Conservation (phyloP, 2,888 invertebrate species). For the Tanypteryx hageni region DNA sequence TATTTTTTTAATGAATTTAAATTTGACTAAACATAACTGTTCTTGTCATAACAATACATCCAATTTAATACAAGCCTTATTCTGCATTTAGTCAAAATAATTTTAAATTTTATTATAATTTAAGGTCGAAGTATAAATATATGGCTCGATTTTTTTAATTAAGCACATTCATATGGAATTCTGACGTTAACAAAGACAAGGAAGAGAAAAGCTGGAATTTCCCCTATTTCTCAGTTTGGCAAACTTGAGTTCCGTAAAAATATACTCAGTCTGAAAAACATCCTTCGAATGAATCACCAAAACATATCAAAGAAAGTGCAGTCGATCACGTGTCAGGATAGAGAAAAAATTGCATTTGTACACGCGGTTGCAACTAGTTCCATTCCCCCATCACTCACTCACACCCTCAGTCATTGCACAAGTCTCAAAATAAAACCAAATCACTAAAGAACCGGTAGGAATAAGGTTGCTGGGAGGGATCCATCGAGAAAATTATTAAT, state of each 20-base stretch:
- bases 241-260: not conserved
- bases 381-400: not conserved
- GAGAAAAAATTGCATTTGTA: not conserved
- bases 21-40: no score
- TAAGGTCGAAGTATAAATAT: no score
- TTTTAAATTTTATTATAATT: no score
- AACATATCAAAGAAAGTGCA: not conserved
- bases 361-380: not conserved
- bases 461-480: not conserved
- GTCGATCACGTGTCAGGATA: not conserved
- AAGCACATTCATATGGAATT: no score
- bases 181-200: no score
- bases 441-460: not conserved
- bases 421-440: not conserved
- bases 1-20: no score
- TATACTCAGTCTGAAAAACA: not conserved
- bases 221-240: no score
- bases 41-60: no score
- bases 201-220: no score
- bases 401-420: not conserved
- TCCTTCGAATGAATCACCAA: not conserved
- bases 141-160: no score
- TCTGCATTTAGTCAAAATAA: no score
- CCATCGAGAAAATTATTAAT: constrained; percentile 24
- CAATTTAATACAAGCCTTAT: no score